Base-by-base conservation (phyloP, 2,797 vertebrate species). In the Acestrorhynchus altus region DNA sequence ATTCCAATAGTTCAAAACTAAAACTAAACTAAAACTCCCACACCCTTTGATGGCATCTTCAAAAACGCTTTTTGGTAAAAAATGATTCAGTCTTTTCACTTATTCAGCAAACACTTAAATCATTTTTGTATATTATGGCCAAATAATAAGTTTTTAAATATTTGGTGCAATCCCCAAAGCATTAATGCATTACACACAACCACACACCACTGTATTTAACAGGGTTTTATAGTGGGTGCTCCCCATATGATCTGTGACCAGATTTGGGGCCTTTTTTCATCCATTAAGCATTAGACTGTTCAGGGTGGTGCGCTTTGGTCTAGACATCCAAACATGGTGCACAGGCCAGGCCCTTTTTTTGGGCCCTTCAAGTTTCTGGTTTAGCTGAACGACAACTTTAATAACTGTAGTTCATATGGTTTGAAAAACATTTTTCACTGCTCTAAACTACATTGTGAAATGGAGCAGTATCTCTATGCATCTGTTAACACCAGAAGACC, bases 211-310 rank as follows among this genome's bases (percentile, higher is more conserved):
- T 74, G 59, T 39, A 16, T 64, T 64, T 20, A 74, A 31, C 20
- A 18, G 18, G 24, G 51, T 52, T 74, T 16, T 63, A 47, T 8
- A 28, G 24, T 1, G 42, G 47, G 13, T 75, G 83, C 88, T 87
- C 86, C 87, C 80, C 80, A 80, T 85, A 51, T 72, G 64, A 76
- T 61, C 40, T 68, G 39, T 64, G 66, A 74, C n/a, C 57, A 60
- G 46, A 54, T 84, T 86, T 81, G 78, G 84, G 85, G 85, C 84
- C 90, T 87, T 88, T 89, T 91, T 90, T 88, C 87, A 86, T 80
- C 85, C 78, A 87, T 83, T 90, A 87, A 87, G 84, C 87, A 86
- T 87, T 82, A 85, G 86, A 79, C 77, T 83, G 79, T 22, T 74
- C 72, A 74, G 69, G 77, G 68, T 77, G 83, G 65, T 72, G 76